A percentile compares a stretch with the other conserved stretches of the same genome.
Evolutionary conservation across 2,888 invertebrate species (phyloP).

Genomic region (Pammene fasciana): DNA sequence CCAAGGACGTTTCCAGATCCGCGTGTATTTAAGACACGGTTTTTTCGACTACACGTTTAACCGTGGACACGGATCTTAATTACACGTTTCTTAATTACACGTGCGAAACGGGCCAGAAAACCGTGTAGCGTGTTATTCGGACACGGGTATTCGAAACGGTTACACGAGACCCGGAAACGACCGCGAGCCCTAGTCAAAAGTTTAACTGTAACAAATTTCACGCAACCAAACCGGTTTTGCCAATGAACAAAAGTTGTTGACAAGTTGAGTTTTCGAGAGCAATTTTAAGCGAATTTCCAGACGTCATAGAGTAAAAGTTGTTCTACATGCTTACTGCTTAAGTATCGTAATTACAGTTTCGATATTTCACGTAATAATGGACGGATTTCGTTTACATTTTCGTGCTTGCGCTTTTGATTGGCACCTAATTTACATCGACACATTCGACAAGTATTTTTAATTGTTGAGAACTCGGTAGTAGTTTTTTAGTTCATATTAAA

Average conservation of each 20-base stretch:
- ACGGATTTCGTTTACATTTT: constrained; percentile 35
- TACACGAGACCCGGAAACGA: too few relatives aligned
- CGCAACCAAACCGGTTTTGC: constrained; percentile 39
- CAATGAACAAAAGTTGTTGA: constrained; percentile 40
- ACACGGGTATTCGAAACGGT: too few relatives aligned
- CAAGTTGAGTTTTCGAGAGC: constrained; percentile 38
- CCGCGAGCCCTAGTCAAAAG: too few relatives aligned
- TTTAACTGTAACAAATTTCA: constrained; percentile 43
- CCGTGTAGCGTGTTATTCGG: too few relatives aligned
- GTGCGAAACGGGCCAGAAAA: too few relatives aligned
- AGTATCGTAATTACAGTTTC: constrained; percentile 41
- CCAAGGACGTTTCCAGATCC: too few relatives aligned
- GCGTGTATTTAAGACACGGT: too few relatives aligned
- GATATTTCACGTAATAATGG: constrained; percentile 40
- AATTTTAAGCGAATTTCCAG: constrained; percentile 42
- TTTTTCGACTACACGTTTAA: too few relatives aligned
- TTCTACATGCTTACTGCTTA: constrained; percentile 41
- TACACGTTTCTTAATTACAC: too few relatives aligned
- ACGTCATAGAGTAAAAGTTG: constrained; percentile 43
- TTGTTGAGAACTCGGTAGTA: neutral
- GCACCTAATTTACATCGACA: constrained; percentile 2
- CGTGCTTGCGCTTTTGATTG: constrained; percentile 18
- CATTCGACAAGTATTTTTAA: constrained; percentile 7
- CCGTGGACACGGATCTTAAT: too few relatives aligned
- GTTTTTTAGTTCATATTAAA: neutral